Conservation (phyloP, 1,140 invertebrate genomes). For the Diploscapter pachys region DNA sequence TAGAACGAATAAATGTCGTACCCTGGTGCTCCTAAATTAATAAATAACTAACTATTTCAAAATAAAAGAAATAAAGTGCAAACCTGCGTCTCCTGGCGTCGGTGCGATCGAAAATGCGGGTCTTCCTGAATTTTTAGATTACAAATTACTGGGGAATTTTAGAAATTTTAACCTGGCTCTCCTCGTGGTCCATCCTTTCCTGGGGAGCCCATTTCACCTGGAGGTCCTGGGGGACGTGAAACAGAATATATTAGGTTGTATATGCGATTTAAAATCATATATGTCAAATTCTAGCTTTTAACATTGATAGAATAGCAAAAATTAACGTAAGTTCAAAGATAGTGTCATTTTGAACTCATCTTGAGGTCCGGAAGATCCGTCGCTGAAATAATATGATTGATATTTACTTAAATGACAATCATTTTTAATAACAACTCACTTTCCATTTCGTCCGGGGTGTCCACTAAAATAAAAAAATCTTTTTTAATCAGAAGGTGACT, state of each 20-base stretch:
- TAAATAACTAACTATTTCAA: no score
- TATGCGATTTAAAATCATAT: neutral
- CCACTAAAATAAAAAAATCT: constrained; percentile 5
- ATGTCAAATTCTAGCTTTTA: neutral
- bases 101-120: constrained; percentile 58
- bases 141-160: no score
- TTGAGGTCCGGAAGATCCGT: constrained; percentile 47
- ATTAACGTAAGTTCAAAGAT: neutral
- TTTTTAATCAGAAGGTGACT: no score
- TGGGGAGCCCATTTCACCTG: constrained; percentile 42
- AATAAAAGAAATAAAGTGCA: no score
- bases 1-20: no score
- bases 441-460: constrained; percentile 46
- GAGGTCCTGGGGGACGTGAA: constrained; percentile 42
- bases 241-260: neutral
- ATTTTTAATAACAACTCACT: neutral
- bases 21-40: no score
- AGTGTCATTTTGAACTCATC: constrained; percentile 8
- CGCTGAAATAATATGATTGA: constrained; percentile 42
- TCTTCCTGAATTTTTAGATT: constrained; percentile 12
- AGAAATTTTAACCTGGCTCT: constrained; percentile 42
- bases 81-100: constrained; percentile 55
- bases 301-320: neutral
- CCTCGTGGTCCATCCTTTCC: constrained; percentile 54
- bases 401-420: neutral